Percentiles rank a stretch among this genome's conserved stretches.
Evolutionary conservation across 2,113 vertebrate species (phyloP).

Genomic region (Actinemys pallida): DNA sequence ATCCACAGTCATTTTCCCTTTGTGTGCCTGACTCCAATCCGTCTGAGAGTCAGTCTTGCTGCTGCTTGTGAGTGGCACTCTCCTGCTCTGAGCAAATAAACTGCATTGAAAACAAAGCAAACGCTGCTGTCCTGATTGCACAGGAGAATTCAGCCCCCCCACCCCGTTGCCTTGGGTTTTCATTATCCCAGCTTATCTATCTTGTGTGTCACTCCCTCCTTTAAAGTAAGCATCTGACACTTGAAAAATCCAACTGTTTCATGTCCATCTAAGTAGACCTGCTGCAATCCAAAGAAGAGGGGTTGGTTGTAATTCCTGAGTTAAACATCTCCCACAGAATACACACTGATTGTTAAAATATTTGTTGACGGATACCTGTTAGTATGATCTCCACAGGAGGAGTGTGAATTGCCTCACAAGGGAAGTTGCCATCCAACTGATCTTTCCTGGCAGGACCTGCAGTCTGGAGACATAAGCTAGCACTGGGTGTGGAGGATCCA

Average conservation of each 20-base stretch:
- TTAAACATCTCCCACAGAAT: not conserved
- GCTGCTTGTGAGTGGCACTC: accelerated
- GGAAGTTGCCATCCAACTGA: not conserved
- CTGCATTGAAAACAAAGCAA: accelerated
- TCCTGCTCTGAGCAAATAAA: no score
- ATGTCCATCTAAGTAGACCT: accelerated
- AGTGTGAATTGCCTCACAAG: not conserved
- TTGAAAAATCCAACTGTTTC: accelerated
- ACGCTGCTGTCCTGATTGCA: not conserved
- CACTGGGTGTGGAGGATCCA: not conserved
- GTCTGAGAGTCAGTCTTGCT: accelerated
- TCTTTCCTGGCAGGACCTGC: not conserved
- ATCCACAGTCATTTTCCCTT: not conserved
- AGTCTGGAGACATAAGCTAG: not conserved
- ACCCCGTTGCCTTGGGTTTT: not conserved
- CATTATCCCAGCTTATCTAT: accelerated
- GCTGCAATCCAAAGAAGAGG: not conserved
- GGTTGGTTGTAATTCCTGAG: not conserved
- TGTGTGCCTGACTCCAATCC: not conserved
- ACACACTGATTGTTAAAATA: not conserved
- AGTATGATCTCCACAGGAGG: not conserved
- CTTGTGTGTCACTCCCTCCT: not conserved
- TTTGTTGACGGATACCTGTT: not conserved
- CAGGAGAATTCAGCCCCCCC: accelerated
- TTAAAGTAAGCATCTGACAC: accelerated